Base-by-base conservation (phyloP, 1,140 invertebrate species). In the Achroia grisella region DNA sequence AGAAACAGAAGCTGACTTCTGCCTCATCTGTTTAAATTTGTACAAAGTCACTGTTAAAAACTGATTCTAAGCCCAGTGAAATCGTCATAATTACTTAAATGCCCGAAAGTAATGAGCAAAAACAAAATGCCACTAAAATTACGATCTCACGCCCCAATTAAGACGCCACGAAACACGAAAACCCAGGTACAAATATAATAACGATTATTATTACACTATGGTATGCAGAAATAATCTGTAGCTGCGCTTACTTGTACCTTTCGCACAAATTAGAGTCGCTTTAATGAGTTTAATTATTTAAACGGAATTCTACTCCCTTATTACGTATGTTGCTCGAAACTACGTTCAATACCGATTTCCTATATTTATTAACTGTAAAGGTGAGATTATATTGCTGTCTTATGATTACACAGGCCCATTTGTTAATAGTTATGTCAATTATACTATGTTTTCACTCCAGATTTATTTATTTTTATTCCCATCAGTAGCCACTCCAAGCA, bases 231-330 rank as follows among this genome's bases (percentile, higher is more conserved):
- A 60, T 52, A 34, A 56, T 65, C 43, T 43, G 49, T 39, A 47
- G 42, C 37, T 48, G 56, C 60, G 63, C 63, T 57, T 67, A 56
- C 54, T 63, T 63, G 60, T 67, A 33, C 54, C 46, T 48, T 59
- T 56, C 45, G 42, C 52, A 57, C 50, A 33, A 63, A 52, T 60
- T 56, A 57, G 48, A 41, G 35, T 48, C 48, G 29, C 40, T 30
- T 46, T 65, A 56, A 59, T 65, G 50, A 50, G 45, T 37, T 58
- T 65, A 65, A 65, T 65, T 59, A 56, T 56, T 45, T 56, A 50
- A 49, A 51, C 27, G 52, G 52, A 58, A 58, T 54, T 52, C 51
- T 52, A 39, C 28, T 39, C 23, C 39, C 43, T 49, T 42, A 49
- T 52, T 52, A 55, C 14, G 17, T 23, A 6, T 23, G 17, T 23